Percentiles rank a stretch among this genome's conserved stretches.
Conservation (phyloP, 2,797 vertebrate genomes). For the Graptemys geographica region DNA sequence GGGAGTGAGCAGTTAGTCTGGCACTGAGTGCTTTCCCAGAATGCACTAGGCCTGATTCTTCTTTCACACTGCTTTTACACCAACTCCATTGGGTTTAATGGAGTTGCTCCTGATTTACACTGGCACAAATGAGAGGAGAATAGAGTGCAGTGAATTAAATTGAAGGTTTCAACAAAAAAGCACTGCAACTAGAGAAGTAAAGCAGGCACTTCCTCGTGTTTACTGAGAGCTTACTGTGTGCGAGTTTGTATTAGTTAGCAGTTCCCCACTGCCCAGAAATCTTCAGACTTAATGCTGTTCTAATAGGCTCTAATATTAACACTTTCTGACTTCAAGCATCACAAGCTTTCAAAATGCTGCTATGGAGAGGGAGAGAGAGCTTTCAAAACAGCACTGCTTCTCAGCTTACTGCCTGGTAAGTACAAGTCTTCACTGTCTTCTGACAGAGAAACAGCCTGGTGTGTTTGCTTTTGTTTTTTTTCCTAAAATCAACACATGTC, state of each 20-base stretch:
- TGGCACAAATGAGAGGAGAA: conserved; percentile 3
- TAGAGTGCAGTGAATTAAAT: neutral
- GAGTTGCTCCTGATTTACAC: neutral
- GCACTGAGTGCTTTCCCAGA: neutral
- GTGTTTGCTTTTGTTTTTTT: conserved; percentile 46
- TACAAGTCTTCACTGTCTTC: conserved; percentile 5
- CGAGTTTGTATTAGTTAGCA: neutral
- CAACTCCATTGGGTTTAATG: neutral
- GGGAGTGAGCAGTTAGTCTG: neutral
- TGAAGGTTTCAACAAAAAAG: conserved; percentile 18
- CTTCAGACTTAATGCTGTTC: neutral
- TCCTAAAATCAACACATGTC: conserved; percentile 4
- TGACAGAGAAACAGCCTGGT: neutral
- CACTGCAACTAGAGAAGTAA: conserved; percentile 63
- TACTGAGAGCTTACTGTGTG: neutral
- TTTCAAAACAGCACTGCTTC: neutral
- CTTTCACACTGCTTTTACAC: neutral
- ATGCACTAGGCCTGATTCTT: neutral
- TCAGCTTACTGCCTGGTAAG: conserved; percentile 36
- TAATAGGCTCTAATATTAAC: neutral
- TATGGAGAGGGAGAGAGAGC: neutral
- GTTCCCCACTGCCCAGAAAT: neutral
- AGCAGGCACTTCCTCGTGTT: conserved; percentile 51
- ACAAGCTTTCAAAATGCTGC: conserved; percentile 36
- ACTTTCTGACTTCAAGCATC: neutral